Conservation (phyloP, 2,888 invertebrate genomes). For the Drosophila suboccidentalis region DNA sequence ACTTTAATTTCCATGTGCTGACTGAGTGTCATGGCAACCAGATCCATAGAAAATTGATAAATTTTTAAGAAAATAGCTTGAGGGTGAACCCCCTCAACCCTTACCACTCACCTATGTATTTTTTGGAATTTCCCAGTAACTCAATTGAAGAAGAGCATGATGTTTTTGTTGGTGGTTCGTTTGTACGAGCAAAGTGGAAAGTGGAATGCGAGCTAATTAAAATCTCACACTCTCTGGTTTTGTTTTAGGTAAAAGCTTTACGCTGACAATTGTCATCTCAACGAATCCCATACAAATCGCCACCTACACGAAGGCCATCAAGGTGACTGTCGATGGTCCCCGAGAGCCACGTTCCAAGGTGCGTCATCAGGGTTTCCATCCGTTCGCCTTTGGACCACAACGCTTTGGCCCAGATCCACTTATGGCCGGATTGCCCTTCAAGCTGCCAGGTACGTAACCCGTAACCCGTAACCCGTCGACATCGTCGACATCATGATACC, state of each 20-base stretch:
- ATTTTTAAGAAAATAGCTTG: not conserved
- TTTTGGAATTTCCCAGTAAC: not conserved
- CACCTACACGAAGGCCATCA: conserved; percentile 99
- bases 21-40: conserved; percentile 10
- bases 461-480: not conserved
- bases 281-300: conserved; percentile 97
- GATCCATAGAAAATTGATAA: conserved; percentile 58
- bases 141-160: not conserved
- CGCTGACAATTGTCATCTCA: conserved; percentile 97
- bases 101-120: too few species aligned
- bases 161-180: not conserved
- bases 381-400: conserved; percentile 94
- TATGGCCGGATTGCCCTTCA: conserved; percentile 92
- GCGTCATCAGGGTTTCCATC: conserved; percentile 94
- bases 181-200: conserved; percentile 4
- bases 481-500: not conserved
- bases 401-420: conserved; percentile 93
- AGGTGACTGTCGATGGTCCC: conserved; percentile 99
- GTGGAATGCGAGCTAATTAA: conserved; percentile 18
- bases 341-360: conserved; percentile 98
- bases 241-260: conserved; percentile 97
- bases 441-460: conserved; percentile 91
- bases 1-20: conserved; percentile 20
- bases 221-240: conserved; percentile 1
- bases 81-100: not conserved